Conservation (phyloP, 2,888 invertebrate species). For the Gibbula magus region DNA sequence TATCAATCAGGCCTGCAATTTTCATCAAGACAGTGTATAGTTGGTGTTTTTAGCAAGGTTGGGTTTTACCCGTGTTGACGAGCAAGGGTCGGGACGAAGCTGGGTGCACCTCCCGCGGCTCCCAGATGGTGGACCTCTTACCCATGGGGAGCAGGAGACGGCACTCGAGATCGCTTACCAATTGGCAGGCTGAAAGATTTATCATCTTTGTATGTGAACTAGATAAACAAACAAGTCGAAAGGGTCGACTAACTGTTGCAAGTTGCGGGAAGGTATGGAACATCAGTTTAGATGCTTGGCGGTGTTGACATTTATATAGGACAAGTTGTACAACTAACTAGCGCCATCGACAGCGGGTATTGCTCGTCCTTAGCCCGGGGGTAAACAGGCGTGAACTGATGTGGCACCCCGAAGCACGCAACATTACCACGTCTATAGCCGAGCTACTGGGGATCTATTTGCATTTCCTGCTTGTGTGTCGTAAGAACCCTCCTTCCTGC, state of each 20-base stretch:
- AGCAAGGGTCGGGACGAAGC: too few species aligned
- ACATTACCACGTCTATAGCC: too few species aligned
- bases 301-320: constrained; percentile 5
- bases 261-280: neutral
- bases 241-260: neutral
- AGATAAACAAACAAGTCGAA: constrained; percentile 10
- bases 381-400: neutral
- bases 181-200: constrained; percentile 17
- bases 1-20: neutral
- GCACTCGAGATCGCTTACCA: neutral
- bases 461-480: too few species aligned
- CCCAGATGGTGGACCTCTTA: neutral
- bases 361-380: neutral
- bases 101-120: neutral
- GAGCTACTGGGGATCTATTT: too few species aligned
- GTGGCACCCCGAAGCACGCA: too few species aligned
- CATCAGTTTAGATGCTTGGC: neutral
- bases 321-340: neutral
- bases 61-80: neutral
- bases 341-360: neutral
- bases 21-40: neutral
- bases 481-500: too few species aligned
- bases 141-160: neutral
- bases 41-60: neutral
- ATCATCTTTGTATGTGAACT: constrained; percentile 8